Conservation (phyloP, 2,113 vertebrate genomes). For the Recurvirostra avosetta region DNA sequence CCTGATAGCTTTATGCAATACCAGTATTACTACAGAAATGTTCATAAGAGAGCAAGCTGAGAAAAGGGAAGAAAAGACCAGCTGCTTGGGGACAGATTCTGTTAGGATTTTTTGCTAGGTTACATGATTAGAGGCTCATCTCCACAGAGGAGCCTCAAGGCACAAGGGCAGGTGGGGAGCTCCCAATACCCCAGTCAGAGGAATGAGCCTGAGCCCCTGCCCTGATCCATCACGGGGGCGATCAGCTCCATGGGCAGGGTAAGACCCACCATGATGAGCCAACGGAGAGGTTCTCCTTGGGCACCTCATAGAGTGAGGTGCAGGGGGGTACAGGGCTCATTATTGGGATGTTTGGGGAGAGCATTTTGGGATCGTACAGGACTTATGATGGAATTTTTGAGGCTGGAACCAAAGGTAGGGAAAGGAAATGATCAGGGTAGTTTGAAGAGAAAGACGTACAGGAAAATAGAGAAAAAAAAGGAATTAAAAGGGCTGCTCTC, state of each 20-base stretch:
- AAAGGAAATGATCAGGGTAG: neutral
- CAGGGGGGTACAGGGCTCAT: neutral
- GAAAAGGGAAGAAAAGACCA: neutral
- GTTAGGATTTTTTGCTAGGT: neutral
- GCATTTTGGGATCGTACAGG: neutral
- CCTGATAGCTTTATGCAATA: neutral
- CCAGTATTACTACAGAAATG: neutral
- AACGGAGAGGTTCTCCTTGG: fast-evolving
- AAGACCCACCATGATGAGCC: neutral
- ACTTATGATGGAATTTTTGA: neutral
- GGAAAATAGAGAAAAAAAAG: neutral
- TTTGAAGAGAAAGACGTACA: neutral
- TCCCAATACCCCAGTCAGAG: neutral
- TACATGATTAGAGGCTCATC: neutral
- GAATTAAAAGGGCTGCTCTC: neutral
- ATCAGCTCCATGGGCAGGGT: neutral
- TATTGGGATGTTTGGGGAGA: neutral
- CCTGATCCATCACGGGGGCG: neutral
- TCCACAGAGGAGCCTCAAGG: neutral
- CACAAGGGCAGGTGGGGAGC: neutral
- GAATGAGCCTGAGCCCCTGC: neutral
- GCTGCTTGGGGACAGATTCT: neutral
- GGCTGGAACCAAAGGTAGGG: neutral
- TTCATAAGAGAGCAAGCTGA: neutral
- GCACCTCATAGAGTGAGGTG: neutral